Percentiles rank a stretch among this genome's conserved stretches.
Conservation (phyloP, 2,113 vertebrate genomes). For the Axis porcinus region DNA sequence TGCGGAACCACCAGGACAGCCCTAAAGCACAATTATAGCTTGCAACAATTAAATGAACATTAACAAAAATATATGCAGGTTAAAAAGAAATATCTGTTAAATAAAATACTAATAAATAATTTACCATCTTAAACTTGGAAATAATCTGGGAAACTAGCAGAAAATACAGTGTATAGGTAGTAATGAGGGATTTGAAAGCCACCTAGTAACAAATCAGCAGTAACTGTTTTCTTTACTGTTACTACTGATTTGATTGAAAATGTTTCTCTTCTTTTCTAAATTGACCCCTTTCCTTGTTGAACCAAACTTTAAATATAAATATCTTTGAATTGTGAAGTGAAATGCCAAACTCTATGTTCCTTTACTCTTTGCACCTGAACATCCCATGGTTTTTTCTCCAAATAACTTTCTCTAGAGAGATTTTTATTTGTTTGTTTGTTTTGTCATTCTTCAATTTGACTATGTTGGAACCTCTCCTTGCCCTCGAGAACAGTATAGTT, state of each 20-base stretch:
- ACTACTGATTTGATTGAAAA: not conserved
- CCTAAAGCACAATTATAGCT: not conserved
- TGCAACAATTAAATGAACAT: not conserved
- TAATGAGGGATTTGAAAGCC: not conserved
- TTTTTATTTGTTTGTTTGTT: not conserved
- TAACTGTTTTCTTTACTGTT: not conserved
- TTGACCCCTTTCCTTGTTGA: not conserved
- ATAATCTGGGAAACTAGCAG: not conserved
- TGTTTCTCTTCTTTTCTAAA: not conserved
- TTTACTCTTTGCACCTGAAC: not conserved
- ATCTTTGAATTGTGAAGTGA: not conserved
- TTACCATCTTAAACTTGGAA: not conserved
- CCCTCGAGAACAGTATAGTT: not conserved
- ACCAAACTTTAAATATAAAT: not conserved
- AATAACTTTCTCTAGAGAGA: not conserved
- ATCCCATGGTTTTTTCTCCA: not conserved
- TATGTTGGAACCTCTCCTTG: not conserved
- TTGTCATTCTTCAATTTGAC: not conserved
- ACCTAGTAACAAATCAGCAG: not conserved
- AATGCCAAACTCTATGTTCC: not conserved
- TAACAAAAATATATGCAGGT: not conserved
- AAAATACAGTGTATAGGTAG: not conserved
- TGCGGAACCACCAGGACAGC: not conserved
- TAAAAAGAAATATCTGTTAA: not conserved
- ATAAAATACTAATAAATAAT: not conserved